Base-by-base conservation (phyloP, 2,888 invertebrate genomes). In the Leucozona laternaria region DNA sequence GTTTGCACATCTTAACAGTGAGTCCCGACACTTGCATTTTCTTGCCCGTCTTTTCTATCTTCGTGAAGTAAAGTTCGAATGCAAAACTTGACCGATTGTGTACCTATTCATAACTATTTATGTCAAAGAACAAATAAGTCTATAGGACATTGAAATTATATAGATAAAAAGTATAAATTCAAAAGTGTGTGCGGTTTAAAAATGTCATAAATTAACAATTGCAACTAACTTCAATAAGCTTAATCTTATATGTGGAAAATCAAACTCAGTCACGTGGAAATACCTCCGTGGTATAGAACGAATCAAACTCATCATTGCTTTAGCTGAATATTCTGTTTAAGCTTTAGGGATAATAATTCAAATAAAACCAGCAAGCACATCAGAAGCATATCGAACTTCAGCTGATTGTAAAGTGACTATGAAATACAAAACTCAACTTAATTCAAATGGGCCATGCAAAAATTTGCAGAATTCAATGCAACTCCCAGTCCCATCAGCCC, bases 231-330 rank as follows among this genome's bases (percentile, higher is more conserved):
- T 20, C 20, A 22, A 13, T 50, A 40, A 60, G 6, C 17, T 31
- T n/a, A 66, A 50, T 81, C 31, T 22, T 11, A 57, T 11, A 57
- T 64, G 28, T 57, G 48, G 20, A 58, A 71, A 64, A 58, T 66
- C 48, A 50, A 66, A 64, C 25, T 50, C 72, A 82, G 37, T 83
- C 83, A 75, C 8, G 68, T 75, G 79, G 73, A 83, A 79, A 40
- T 73, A 60, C 28, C 8, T 68, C 64, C 45, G 82, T 68, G 82
- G 82, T 78, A 15, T 53, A 68, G 45, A 60, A 40, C 45, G 37
- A 82, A 60, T 72, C 55, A 73, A 73, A 58, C 4, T 68, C 60
- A 68, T 68, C 55, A 62, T 62, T 70, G 40, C 37, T 22, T 31
- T 43, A 50, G 31, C 60, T 50, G 64, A 71, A 40, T 77, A 43